These are phyloP conservation scores for Chironomus striatipennis DNA, from an alignment of 1,140 invertebrate species.

Conservation along the genomic window DNA sequence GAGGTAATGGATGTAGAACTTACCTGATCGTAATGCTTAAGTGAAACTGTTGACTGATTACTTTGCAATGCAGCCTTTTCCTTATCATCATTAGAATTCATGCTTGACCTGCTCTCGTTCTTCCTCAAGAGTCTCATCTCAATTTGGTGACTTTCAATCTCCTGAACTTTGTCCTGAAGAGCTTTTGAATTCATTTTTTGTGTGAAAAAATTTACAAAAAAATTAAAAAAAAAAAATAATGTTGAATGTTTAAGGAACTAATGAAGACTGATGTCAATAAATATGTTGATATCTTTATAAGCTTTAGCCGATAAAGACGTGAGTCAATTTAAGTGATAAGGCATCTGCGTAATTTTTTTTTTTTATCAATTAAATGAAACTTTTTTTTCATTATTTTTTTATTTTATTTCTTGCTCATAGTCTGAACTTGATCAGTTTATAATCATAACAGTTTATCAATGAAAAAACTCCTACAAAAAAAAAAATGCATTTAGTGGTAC, in stretches of 20 bases:
- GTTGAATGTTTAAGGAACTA: not conserved
- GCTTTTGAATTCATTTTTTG: not conserved
- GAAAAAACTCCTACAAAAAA: no score
- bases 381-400: not conserved
- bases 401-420: no score
- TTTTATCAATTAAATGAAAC: slow-evolving; percentile 2
- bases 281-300: not conserved
- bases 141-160: not conserved
- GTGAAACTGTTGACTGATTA: not conserved
- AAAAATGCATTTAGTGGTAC: no score
- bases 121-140: not conserved
- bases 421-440: no score
- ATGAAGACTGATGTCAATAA: not conserved
- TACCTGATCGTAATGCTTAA: slow-evolving; percentile 19
- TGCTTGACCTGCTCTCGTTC: not conserved
- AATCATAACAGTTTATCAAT: no score
- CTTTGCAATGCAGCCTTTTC: not conserved
- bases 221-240: not conserved
- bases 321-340: not conserved
- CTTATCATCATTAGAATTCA: not conserved
- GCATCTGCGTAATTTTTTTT: not conserved
- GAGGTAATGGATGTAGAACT: not conserved
- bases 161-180: not conserved
- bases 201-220: no score
- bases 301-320: not conserved